Base-by-base conservation (phyloP, 2,797 vertebrate genomes). In the Gymnothorax reevesii region DNA sequence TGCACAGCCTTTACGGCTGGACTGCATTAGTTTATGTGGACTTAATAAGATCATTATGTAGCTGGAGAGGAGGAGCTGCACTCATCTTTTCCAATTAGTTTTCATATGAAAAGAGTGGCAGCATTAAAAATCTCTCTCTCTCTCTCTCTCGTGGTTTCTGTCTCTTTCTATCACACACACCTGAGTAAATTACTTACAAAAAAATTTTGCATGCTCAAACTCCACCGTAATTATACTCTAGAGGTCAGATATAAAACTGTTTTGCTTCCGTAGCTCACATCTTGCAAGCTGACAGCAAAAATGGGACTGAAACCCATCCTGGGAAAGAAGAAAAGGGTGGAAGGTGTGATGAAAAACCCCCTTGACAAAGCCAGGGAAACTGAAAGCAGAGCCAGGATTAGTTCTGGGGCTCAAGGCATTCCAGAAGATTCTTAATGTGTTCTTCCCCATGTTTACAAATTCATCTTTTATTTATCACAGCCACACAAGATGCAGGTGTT, bases 401-500 rank as follows among this genome's bases (percentile, higher is more conserved):
- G 20, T 49, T 5, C 3, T n/a, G 33, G 7, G 83, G 8, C 49
- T 89, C 87, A 83, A 22, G 0, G 86, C 88, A 91, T 87, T 86
- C 89, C 84, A 57, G 22, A 85, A 85, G 0, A 57, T 84, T 84
- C 83, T 90, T 83, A 89, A 91, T 0, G 15, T 3, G 25, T 88
- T 91, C 15, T 64, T 64, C 17, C 20, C 75, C 75, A 79, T 79
- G 75, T 79, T 79, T 90, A 69, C 42, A 84, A 90, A 77, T 86
- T 77, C 87, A 75, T 88, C 1, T 49, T 62, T 89, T 88, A 75
- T 75, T 88, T 92, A 60, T 71, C 66, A 77, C 85, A 91, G 10
- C 90, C 90, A 89, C 82, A 42, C 71, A 42, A 84, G 69, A 55
- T 75, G 91, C 93, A 90, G 33, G 33, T 42, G 33, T 42, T 42